These are phyloP conservation scores for Oriolus oriolus DNA, from an alignment of 2,113 vertebrate species.

Conservation along the genomic window DNA sequence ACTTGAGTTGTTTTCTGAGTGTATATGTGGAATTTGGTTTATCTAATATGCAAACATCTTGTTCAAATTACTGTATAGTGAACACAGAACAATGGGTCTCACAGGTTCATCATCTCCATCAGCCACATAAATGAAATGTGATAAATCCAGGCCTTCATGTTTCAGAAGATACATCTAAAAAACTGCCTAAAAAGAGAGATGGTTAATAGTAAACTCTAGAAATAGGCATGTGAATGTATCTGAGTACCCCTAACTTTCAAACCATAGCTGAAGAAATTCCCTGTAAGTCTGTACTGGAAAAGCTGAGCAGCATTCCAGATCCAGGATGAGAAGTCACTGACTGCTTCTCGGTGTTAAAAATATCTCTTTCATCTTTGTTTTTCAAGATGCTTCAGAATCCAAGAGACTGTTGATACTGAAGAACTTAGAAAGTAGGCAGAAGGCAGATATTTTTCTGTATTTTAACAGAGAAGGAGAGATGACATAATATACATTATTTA, in stretches of 20 bases:
- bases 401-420: neutral
- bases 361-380: neutral
- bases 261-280: neutral
- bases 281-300: neutral
- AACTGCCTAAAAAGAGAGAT: neutral
- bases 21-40: neutral
- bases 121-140: neutral
- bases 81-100: neutral
- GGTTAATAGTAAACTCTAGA: neutral
- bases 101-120: neutral
- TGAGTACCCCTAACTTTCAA: neutral
- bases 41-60: neutral
- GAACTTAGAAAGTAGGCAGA: neutral
- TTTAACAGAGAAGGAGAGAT: neutral
- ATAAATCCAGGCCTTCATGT: neutral
- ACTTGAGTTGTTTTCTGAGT: neutral
- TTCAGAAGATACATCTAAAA: neutral
- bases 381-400: neutral
- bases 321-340: rapidly evolving
- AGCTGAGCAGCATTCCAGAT: neutral
- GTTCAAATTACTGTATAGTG: neutral
- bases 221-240: neutral
- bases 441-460: neutral
- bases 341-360: neutral
- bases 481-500: neutral